Evolutionary conservation across 2,797 vertebrate genomes (phyloP), one percentile per base, ranked within the genome.

Genomic region (Cyclopterus lumpus): DNA sequence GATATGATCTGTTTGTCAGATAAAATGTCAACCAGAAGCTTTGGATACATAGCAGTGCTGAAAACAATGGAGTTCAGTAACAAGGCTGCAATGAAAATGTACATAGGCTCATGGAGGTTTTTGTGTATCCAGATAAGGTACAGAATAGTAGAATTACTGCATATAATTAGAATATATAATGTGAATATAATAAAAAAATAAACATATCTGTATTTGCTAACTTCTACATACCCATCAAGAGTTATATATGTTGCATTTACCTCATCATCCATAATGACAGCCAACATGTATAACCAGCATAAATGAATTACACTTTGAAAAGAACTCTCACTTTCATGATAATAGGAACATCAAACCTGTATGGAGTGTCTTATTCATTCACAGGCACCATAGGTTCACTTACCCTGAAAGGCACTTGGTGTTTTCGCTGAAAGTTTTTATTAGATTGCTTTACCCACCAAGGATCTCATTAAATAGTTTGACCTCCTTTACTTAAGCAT

Each of bases 11-110:
- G 81, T 44, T 48, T 63, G 1, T 79, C 65, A 4, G 80, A 81
- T 30, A 87, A 20, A 30, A 79, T 54, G 28, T 88, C 80, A 0
- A 69, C 8, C 14, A 88, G 1, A 2, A 88, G 18, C 46, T 80
- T 86, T 34, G 85, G 86, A 71, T 87, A 91, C 8, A 88, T 49
- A 2, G 9, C 14, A 2, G 73, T 81, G 68, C 79, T 80, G 55
- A 24, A 77, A 5, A 84, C 5, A 24, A 79, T 9, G 14, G 87
- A 75, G 75, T 88, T 90, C 0, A 63, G 0, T 2, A 80, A 44
- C 69, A 91, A 65, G 67, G 86, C 86, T 12, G 83, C 88, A 24
- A 51, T 24, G 0, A 51, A 51, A 24, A 26, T 26, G 24, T n/a
- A 53, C 51, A 53, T 26, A 15, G 10, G 10, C 51, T 53, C 73